phyloP scores from a whole-genome alignment of 2,797 vertebrate species.

The Chiroxiphia lanceolata region DNA sequence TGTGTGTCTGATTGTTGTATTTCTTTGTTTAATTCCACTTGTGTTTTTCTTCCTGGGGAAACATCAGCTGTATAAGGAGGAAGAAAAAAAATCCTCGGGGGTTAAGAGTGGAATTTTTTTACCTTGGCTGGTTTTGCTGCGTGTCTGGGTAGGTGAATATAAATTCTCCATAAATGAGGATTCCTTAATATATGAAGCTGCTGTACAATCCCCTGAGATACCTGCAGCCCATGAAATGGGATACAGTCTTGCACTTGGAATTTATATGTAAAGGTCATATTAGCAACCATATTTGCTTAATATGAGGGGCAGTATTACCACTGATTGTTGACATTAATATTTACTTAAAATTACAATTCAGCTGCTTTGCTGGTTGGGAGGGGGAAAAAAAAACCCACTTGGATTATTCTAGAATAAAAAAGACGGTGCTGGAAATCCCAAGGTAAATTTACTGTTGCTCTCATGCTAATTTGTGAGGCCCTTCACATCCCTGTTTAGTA shows the following conservation, averaged over 20 bases:
- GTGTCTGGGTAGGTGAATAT: neutral
- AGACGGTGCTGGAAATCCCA: fast-evolving
- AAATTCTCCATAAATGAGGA: neutral
- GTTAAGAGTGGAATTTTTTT: neutral
- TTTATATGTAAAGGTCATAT: constrained; percentile 46
- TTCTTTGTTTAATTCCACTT: neutral
- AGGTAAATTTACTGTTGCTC: neutral
- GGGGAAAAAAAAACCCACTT: neutral
- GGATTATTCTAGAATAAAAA: neutral
- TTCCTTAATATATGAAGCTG: neutral
- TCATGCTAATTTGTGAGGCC: neutral
- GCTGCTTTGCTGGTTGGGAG: neutral
- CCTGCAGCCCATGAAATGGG: neutral
- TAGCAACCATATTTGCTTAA: constrained; percentile 44
- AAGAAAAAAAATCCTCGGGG: neutral
- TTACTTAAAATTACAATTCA: constrained; percentile 21
- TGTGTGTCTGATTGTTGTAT: neutral
- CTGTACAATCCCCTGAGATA: neutral
- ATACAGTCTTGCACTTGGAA: neutral
- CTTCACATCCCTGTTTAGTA: neutral
- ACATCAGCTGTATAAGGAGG: neutral
- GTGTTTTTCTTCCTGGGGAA: neutral
- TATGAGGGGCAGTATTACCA: constrained; percentile 6
- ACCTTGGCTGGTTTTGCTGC: neutral
- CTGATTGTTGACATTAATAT: constrained; percentile 10